Evolutionary conservation across 2,797 vertebrate species (phyloP).

Genomic region (Bucorvus abyssinicus): DNA sequence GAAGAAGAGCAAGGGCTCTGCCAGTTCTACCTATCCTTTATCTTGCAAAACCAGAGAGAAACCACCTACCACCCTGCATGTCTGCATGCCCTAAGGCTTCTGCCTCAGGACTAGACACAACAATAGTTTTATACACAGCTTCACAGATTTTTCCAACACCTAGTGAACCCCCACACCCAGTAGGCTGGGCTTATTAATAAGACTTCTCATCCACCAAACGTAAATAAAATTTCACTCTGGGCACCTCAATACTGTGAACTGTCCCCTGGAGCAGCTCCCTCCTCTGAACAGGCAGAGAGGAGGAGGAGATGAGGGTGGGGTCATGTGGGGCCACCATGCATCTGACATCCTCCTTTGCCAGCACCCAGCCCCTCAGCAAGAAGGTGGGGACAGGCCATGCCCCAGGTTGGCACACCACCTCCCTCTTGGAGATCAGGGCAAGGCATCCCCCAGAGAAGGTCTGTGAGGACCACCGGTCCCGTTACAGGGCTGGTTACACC

Average conservation of each 20-base stretch:
- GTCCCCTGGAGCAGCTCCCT: background rate
- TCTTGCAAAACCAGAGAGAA: background rate
- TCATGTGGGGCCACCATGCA: accelerated
- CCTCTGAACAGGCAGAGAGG: background rate
- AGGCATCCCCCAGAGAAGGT: background rate
- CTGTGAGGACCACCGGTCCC: accelerated
- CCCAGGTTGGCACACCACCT: background rate
- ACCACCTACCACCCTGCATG: background rate
- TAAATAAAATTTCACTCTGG: background rate
- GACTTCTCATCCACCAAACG: background rate
- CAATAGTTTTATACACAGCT: background rate
- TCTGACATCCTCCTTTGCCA: background rate
- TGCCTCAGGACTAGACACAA: background rate
- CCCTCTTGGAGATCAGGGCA: background rate
- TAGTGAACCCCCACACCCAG: background rate
- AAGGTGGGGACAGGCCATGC: background rate
- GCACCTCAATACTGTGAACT: background rate
- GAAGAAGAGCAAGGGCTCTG: background rate
- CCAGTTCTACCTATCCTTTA: background rate
- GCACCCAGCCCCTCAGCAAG: background rate
- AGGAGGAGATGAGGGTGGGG: background rate
- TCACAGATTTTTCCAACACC: background rate
- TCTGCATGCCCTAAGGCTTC: background rate
- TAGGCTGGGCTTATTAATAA: background rate
- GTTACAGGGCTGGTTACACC: background rate